phyloP scores from a whole-genome alignment of 1,140 invertebrate species.

The Hesperophylax magnus region DNA sequence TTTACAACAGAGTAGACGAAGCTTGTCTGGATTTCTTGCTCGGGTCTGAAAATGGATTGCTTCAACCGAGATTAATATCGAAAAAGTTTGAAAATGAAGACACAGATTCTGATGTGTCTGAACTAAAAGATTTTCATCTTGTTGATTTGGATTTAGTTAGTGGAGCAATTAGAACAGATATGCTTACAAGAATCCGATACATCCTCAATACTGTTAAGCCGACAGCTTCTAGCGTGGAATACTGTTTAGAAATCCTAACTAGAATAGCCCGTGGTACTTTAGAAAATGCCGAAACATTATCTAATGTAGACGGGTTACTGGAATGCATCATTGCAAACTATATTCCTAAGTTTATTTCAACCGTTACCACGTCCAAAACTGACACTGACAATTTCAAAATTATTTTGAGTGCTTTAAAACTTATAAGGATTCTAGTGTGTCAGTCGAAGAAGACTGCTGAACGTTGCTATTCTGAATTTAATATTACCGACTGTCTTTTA shows the following conservation, averaged over 20 bases:
- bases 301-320: conserved; percentile 72
- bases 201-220: conserved; percentile 78
- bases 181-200: conserved; percentile 81
- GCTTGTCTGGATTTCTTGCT: conserved; percentile 79
- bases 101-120: conserved; percentile 75
- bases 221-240: conserved; percentile 75
- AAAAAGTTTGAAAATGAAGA: conserved; percentile 70
- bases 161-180: conserved; percentile 82
- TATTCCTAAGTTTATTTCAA: conserved; percentile 68
- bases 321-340: conserved; percentile 73
- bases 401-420: conserved; percentile 68
- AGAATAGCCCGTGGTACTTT: conserved; percentile 78
- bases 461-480: conserved; percentile 65
- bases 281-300: conserved; percentile 73
- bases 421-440: conserved; percentile 68
- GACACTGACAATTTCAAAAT: conserved; percentile 67
- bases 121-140: conserved; percentile 81
- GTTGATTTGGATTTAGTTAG: conserved; percentile 83
- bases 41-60: conserved; percentile 76
- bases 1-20: conserved; percentile 85
- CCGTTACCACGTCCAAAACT: conserved; percentile 61
- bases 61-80: conserved; percentile 75
- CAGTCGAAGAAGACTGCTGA: conserved; percentile 65
- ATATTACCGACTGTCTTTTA: conserved; percentile 66
- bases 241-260: conserved; percentile 79